A percentile compares a stretch with the other conserved stretches of the same genome.
Conservation (phyloP, 2,888 invertebrate genomes). For the Dexiosoma caninum region DNA sequence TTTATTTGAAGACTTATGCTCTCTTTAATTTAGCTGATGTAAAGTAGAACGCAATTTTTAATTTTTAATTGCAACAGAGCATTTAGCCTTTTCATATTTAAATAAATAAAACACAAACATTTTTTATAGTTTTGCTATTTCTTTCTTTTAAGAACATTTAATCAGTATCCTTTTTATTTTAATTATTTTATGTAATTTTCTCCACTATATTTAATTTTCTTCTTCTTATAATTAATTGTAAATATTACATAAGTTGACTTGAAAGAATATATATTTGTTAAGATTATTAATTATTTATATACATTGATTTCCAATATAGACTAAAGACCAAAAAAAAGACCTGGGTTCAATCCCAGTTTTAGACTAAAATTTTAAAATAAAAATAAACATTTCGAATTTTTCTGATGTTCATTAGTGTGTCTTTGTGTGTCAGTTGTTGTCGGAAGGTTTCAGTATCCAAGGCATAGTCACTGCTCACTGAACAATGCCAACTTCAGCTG, state of each 20-base stretch:
- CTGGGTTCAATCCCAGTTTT: no score
- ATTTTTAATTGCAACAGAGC: neutral
- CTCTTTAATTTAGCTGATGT: neutral
- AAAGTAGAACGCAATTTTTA: neutral
- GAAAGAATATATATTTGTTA: neutral
- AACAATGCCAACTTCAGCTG: no score
- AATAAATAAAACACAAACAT: conserved; percentile 45
- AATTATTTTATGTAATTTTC: conserved; percentile 16
- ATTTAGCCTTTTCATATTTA: neutral
- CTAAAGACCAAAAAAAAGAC: no score
- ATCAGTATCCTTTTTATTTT: conserved; percentile 20
- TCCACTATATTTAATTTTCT: neutral
- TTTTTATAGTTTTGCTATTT: conserved; percentile 12
- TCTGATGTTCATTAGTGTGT: no score
- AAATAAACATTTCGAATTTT: no score
- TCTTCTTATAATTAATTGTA: neutral
- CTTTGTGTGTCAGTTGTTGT: no score
- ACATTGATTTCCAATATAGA: no score
- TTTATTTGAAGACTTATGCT: neutral
- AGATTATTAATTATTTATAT: no score
- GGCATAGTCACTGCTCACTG: no score
- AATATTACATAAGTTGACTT: conserved; percentile 29
- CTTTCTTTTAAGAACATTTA: conserved; percentile 32
- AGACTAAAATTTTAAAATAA: no score
- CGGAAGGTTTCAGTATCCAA: no score